phyloP scores from a whole-genome alignment of 2,888 invertebrate species.

The Argyra leucocephala region DNA sequence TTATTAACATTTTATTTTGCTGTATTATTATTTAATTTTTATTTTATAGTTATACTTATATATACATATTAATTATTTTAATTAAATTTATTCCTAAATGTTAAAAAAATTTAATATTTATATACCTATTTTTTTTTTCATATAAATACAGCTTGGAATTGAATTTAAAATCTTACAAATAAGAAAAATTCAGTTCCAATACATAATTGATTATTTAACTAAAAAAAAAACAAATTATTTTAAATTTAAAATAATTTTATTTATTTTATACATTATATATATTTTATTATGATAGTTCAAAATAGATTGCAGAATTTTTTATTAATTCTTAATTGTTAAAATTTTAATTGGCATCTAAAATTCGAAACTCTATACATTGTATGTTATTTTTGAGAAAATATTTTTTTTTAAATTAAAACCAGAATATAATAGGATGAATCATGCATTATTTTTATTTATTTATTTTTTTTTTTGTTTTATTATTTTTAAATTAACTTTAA shows the following conservation, averaged over 20 bases:
- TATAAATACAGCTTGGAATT: background rate
- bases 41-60: too few relatives aligned
- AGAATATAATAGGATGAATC: background rate
- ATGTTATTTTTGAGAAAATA: background rate
- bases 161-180: background rate
- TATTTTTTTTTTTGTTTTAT: background rate
- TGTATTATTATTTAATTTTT: too few relatives aligned
- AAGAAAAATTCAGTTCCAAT: background rate
- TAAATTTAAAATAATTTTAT: background rate
- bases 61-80: too few relatives aligned
- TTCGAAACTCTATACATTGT: background rate
- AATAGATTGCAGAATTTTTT: conserved; percentile 4
- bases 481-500: too few relatives aligned
- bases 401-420: background rate
- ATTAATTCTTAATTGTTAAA: background rate
- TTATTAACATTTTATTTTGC: too few relatives aligned
- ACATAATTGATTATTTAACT: background rate
- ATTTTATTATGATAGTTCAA: background rate
- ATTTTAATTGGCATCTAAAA: background rate
- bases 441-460: background rate
- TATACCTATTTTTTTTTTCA: too few relatives aligned
- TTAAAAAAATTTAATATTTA: too few relatives aligned
- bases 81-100: too few relatives aligned
- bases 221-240: background rate
- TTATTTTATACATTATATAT: background rate